Evolutionary conservation across 2,113 vertebrate genomes (phyloP).

Genomic region (Asarcornis scutulata): DNA sequence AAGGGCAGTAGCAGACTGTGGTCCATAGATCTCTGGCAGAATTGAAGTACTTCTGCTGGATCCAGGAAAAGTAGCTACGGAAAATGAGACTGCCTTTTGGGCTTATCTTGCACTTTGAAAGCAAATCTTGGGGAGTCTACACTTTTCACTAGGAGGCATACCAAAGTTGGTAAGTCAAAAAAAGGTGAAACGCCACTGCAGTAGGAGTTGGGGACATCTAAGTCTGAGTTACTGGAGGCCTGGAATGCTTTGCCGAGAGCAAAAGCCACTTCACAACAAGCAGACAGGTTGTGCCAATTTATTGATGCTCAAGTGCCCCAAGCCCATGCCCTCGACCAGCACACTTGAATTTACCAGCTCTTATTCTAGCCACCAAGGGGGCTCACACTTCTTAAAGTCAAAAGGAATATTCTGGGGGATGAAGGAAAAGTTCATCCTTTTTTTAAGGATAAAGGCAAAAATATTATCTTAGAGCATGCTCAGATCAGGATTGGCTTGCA

Average conservation of each 20-base stretch:
- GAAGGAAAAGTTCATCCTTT: neutral
- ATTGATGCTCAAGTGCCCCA: neutral
- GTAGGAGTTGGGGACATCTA: neutral
- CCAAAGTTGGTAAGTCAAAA: slow-evolving; percentile 1
- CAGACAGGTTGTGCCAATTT: neutral
- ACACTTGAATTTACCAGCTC: neutral
- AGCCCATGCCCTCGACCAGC: neutral
- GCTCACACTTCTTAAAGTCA: neutral
- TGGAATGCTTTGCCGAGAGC: neutral
- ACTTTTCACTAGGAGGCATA: neutral
- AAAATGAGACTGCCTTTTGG: neutral
- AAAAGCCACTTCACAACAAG: neutral
- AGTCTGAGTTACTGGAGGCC: neutral
- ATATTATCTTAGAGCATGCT: neutral
- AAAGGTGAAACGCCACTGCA: neutral
- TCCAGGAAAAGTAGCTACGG: neutral
- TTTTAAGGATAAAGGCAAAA: neutral
- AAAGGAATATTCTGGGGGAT: neutral
- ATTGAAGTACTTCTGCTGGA: neutral
- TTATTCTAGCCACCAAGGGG: neutral
- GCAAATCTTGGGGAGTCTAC: neutral
- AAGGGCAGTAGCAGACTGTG: slow-evolving; percentile 9
- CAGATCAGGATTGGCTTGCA: neutral
- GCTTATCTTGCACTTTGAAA: slow-evolving; percentile 24
- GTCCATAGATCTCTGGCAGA: slow-evolving; percentile 20